Evolutionary conservation across 2,113 vertebrate species (phyloP).

Genomic region (Gobius niger): DNA sequence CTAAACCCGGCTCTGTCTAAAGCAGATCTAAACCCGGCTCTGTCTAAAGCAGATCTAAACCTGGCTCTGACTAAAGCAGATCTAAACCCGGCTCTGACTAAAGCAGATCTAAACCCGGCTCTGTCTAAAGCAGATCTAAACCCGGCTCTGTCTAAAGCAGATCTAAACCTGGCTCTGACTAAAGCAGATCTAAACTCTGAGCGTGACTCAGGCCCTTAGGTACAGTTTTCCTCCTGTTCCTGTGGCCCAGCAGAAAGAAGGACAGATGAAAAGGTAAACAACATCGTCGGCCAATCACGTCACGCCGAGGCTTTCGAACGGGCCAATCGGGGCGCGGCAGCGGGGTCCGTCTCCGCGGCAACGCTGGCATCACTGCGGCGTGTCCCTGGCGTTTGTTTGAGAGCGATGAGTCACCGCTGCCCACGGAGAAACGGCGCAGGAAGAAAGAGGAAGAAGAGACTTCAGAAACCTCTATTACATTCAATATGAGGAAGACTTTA

Average conservation of each 20-base stretch:
- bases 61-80: too few species aligned
- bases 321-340: slow-evolving; percentile 42
- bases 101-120: too few species aligned
- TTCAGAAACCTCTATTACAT: too few species aligned
- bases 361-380: slow-evolving; percentile 72
- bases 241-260: slow-evolving; percentile 7
- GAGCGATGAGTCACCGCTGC: slow-evolving; percentile 66
- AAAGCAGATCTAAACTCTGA: too few species aligned
- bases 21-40: too few species aligned
- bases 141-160: too few species aligned
- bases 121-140: too few species aligned
- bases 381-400: slow-evolving; percentile 47
- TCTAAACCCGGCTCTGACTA: too few species aligned
- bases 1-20: too few species aligned
- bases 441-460: neutral
- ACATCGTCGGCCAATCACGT: slow-evolving; percentile 54
- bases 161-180: too few species aligned
- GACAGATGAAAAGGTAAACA: slow-evolving; percentile 52
- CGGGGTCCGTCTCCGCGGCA: slow-evolving; percentile 57
- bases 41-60: too few species aligned
- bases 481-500: neutral
- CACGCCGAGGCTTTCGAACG: neutral
- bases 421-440: neutral
- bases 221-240: neutral
- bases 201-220: too few species aligned